These are phyloP conservation scores for Scolopax bukidnonensis DNA, from an alignment of 2,797 vertebrate species.

Conservation along the genomic window DNA sequence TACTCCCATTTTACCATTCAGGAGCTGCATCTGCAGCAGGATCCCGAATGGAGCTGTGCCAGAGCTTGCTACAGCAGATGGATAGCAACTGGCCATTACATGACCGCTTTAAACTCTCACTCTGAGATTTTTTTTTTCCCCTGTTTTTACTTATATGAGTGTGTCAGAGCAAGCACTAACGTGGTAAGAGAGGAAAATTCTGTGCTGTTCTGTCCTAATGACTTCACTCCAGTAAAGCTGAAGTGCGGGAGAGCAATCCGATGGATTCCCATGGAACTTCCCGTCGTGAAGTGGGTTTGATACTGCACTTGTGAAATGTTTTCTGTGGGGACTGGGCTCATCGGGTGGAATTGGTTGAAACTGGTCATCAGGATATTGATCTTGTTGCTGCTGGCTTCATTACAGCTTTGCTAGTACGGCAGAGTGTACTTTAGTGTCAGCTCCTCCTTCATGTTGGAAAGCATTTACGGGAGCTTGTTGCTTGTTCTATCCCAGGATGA, in stretches of 20 bases:
- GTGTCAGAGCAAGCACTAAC: accelerated
- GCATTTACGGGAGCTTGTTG: background rate
- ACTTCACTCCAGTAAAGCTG: background rate
- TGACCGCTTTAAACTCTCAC: background rate
- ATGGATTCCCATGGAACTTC: background rate
- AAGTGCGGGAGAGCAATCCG: accelerated
- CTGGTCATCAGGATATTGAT: background rate
- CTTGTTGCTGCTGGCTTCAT: background rate
- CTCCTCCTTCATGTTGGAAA: background rate
- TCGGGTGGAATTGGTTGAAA: background rate
- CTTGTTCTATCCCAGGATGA: background rate
- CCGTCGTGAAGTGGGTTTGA: background rate
- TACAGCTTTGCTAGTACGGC: background rate
- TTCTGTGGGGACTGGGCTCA: background rate
- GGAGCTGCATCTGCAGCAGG: background rate
- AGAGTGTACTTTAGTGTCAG: background rate
- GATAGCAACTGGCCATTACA: background rate
- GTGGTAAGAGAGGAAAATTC: background rate
- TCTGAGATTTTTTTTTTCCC: background rate
- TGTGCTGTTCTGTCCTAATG: background rate
- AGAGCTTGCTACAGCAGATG: background rate
- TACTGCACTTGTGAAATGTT: background rate
- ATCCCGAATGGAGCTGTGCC: background rate
- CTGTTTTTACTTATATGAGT: background rate
- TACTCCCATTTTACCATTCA: accelerated